These are phyloP conservation scores for Drosophila triauraria DNA, from an alignment of 1,140 invertebrate species.

Conservation along the genomic window DNA sequence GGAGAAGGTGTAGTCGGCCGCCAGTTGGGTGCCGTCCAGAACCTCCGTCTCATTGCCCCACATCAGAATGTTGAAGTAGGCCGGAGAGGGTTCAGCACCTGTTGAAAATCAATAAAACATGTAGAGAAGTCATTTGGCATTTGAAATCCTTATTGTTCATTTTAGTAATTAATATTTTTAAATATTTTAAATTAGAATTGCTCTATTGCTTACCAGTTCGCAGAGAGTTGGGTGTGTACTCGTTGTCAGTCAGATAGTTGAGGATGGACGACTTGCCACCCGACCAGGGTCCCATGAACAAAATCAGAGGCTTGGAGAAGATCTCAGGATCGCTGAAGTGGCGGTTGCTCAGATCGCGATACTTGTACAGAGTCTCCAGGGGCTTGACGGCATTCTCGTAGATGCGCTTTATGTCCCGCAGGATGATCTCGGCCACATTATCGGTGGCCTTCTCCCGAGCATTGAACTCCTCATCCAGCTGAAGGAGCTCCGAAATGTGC, in stretches of 20 bases:
- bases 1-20: conserved; percentile 96
- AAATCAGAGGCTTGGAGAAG: conserved; percentile 95
- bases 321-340: conserved; percentile 98
- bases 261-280: conserved; percentile 97
- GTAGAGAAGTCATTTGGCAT: background rate
- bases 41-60: conserved; percentile 94
- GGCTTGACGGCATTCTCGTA: conserved; percentile 96
- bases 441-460: conserved; percentile 90
- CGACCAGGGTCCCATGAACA: conserved; percentile 98
- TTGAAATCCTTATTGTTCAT: background rate
- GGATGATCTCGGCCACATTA: conserved; percentile 90
- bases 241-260: conserved; percentile 95
- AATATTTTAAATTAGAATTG: background rate
- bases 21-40: conserved; percentile 95
- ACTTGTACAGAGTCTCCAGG: conserved; percentile 95
- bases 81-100: conserved; percentile 97
- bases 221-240: conserved; percentile 92
- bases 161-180: too few species aligned
- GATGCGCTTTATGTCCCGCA: conserved; percentile 94
- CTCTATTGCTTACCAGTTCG: conserved; percentile 90
- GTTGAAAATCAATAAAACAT: background rate
- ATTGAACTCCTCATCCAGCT: conserved; percentile 91
- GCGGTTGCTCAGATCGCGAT: conserved; percentile 95
- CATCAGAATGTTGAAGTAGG: conserved; percentile 97
- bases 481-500: conserved; percentile 92